phyloP scores from a whole-genome alignment of 2,888 invertebrate species.

The Autographa pulchrina region DNA sequence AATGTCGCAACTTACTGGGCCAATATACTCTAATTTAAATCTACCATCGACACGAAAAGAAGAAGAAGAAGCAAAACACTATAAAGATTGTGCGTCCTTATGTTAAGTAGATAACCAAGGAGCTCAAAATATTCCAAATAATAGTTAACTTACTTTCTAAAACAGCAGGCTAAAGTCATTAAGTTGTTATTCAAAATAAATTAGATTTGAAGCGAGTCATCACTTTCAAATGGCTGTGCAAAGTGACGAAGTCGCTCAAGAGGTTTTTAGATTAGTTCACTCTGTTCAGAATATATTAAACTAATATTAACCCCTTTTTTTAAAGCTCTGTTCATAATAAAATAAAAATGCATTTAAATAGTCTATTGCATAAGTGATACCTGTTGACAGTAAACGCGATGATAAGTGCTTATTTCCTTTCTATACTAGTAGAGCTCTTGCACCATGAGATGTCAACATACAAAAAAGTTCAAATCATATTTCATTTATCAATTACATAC shows the following conservation, averaged over 20 bases:
- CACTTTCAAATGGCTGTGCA: slow-evolving; percentile 28
- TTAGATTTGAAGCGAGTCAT: slow-evolving; percentile 29
- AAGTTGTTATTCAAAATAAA: slow-evolving; percentile 21
- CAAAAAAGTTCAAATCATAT: no score
- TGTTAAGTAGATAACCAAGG: not conserved
- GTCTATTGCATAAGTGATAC: not conserved
- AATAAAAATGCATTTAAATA: not conserved
- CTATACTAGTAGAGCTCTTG: no score
- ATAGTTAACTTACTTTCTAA: slow-evolving; percentile 15
- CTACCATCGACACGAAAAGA: no score
- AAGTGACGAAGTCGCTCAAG: slow-evolving; percentile 10
- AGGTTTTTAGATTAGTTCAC: slow-evolving; percentile 11
- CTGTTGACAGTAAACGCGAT: no score
- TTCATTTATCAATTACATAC: no score
- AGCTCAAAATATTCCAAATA: not conserved
- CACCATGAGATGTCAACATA: no score
- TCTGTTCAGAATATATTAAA: not conserved
- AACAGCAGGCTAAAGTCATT: slow-evolving; percentile 21
- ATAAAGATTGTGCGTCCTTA: not conserved
- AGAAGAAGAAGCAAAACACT: no score
- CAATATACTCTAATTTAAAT: no score
- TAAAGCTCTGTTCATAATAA: not conserved
- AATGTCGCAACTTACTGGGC: no score
- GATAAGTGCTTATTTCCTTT: no score
- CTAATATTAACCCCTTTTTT: not conserved